Base-by-base conservation (phyloP, 2,113 vertebrate species). In the Oncorhynchus mykiss region DNA sequence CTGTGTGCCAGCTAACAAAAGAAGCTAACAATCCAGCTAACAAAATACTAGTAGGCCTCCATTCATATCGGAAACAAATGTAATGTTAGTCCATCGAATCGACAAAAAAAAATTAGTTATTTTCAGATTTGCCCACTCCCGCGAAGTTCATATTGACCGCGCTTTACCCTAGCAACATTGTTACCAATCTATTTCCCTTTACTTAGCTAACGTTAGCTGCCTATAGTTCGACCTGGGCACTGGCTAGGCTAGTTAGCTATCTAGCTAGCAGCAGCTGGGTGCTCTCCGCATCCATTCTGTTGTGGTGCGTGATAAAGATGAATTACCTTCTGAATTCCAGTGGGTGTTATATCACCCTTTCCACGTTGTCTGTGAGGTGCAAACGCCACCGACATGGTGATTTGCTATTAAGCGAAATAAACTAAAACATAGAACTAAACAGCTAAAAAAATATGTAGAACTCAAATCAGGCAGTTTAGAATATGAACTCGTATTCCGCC, bases 271-370 rank as follows among this genome's bases (percentile, higher is more conserved):
- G 81, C 86, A 78, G 66, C 76, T 78, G 60, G 64, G 48, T 49
- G n/a, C 72, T 76, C 18, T 20, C 77, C 49, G 84, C 84, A 86
- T 88, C 49, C 88, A 87, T 85, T 81, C 82, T 84, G 77, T 29
- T n/a, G 45, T 85, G 81, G 77, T 82, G 83, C 86, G 84, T 79
- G 69, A 78, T 82, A 82, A 80, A 81, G 51, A 79, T 85, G 82
- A 82, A 81, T 94, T 94, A 98, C 97, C 97, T 99, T 99, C 90
- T 99, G 97, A 80, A 99, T 99, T 62, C 96, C 96, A 25, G 97
- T 96, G 72, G 97, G 96, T 67, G 97, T 98, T 81, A 99, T 98
- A 86, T 98, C 97, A 68, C 96, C 96, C 80, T 99, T 99, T 73
- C 95, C 97, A 81, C 97, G 96, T 90, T 98, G 97, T 88, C 97